Conservation (phyloP, 2,113 vertebrate genomes). For the Ophiodon elongatus region DNA sequence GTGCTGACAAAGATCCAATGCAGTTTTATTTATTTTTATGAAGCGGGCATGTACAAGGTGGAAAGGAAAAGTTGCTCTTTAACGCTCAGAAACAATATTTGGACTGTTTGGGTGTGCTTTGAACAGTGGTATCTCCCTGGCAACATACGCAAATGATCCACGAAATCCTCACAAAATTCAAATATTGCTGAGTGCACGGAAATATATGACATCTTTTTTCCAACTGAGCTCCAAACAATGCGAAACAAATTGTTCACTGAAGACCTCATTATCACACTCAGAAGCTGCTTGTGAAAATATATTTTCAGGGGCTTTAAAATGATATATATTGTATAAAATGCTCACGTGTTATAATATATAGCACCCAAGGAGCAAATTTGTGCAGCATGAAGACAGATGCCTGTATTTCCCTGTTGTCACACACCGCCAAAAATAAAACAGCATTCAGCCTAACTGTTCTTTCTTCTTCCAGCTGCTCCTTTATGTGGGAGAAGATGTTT, state of each 20-base stretch:
- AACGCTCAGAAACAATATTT: background rate
- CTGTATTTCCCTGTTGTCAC: constrained; percentile 26
- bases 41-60: background rate
- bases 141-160: background rate
- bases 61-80: background rate
- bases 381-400: constrained; percentile 2
- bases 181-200: too few relatives aligned
- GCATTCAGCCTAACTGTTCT: background rate
- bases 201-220: background rate
- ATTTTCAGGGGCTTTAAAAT: background rate
- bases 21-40: background rate
- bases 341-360: background rate
- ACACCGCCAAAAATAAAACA: background rate
- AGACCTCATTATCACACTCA: background rate
- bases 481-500: constrained; percentile 56
- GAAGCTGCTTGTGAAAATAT: background rate
- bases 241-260: background rate
- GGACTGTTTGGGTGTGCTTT: too few relatives aligned
- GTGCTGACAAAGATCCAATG: background rate
- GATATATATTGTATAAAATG: background rate
- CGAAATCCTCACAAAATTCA: too few relatives aligned
- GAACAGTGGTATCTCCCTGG: background rate
- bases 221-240: background rate
- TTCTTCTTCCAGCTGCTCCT: constrained; percentile 54
- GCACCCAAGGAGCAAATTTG: background rate